Evolutionary conservation across 2,113 vertebrate genomes (phyloP).

Genomic region (Sorex araneus): DNA sequence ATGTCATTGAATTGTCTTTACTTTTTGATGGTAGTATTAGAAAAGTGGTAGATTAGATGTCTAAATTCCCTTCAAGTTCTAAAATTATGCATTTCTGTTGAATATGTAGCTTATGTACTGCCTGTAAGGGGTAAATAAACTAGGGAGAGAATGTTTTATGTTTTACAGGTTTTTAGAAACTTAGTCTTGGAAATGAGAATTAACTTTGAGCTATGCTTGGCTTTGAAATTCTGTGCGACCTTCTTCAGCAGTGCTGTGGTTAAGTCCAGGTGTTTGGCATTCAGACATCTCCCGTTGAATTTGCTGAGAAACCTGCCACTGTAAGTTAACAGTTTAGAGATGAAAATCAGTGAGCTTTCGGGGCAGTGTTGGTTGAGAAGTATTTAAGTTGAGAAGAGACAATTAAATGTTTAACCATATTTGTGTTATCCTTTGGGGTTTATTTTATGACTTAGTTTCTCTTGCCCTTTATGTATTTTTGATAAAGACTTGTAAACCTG

Average conservation of each 20-base stretch:
- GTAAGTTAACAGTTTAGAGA: conserved; percentile 62
- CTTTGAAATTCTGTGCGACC: conserved; percentile 55
- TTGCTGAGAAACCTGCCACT: conserved; percentile 64
- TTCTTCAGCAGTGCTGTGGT: conserved; percentile 46
- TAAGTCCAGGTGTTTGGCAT: conserved; percentile 53
- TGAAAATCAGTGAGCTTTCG: conserved; percentile 58
- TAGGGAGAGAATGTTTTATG: conserved; percentile 27
- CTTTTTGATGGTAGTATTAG: conserved; percentile 2
- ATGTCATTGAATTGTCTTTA: conserved; percentile 18
- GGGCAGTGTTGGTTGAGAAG: conserved; percentile 42
- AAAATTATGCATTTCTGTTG: conserved; percentile 42
- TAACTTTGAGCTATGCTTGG: conserved; percentile 31
- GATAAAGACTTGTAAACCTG: conserved; percentile 8
- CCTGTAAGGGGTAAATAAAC: background rate
- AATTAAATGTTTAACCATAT: conserved; percentile 29
- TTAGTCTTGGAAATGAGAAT: conserved; percentile 59
- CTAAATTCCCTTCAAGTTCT: conserved; percentile 53
- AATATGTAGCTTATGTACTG: background rate
- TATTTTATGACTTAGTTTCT: conserved; percentile 67
- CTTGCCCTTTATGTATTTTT: background rate
- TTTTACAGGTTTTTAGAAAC: conserved; percentile 53
- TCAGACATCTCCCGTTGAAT: conserved; percentile 27
- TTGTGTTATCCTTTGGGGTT: conserved; percentile 64
- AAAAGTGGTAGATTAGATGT: conserved; percentile 51
- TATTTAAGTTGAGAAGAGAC: conserved; percentile 52